phyloP scores from a whole-genome alignment of 2,888 invertebrate species.

The Sialis lutaria region DNA sequence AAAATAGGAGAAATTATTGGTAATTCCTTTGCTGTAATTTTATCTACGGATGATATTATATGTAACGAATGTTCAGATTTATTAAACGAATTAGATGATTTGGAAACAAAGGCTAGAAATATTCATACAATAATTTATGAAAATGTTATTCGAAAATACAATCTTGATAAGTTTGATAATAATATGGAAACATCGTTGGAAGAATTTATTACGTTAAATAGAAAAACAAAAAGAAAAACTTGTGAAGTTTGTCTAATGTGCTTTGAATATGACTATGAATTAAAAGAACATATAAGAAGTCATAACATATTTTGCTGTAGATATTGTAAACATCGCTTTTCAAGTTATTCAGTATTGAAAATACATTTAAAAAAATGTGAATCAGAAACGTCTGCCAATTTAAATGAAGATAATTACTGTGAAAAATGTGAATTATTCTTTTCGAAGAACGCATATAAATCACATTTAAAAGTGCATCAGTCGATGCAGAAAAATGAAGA shows the following conservation, averaged over 20 bases:
- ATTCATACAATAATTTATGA: conserved; percentile 7
- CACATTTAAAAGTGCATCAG: no score
- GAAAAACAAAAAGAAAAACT: background rate
- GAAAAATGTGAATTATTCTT: background rate
- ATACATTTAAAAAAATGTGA: conserved; percentile 1
- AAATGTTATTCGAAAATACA: conserved; percentile 9
- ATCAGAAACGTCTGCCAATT: background rate
- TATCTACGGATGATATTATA: conserved; percentile 8
- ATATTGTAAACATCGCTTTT: conserved; percentile 2
- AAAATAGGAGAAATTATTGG: conserved; percentile 2
- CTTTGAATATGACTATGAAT: background rate
- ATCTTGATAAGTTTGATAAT: conserved; percentile 1
- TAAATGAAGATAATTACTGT: background rate
- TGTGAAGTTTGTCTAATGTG: background rate
- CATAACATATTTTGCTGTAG: background rate
- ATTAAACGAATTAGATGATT: conserved; percentile 10
- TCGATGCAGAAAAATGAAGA: background rate
- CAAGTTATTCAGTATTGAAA: background rate
- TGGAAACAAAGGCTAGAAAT: conserved; percentile 7
- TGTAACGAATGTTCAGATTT: conserved; percentile 8
- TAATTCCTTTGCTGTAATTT: conserved; percentile 5
- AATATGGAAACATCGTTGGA: background rate
- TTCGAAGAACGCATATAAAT: background rate
- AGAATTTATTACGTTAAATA: background rate
- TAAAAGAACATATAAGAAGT: background rate